These are phyloP conservation scores for Caprella mutica DNA, from an alignment of 2,888 invertebrate species.

Conservation along the genomic window DNA sequence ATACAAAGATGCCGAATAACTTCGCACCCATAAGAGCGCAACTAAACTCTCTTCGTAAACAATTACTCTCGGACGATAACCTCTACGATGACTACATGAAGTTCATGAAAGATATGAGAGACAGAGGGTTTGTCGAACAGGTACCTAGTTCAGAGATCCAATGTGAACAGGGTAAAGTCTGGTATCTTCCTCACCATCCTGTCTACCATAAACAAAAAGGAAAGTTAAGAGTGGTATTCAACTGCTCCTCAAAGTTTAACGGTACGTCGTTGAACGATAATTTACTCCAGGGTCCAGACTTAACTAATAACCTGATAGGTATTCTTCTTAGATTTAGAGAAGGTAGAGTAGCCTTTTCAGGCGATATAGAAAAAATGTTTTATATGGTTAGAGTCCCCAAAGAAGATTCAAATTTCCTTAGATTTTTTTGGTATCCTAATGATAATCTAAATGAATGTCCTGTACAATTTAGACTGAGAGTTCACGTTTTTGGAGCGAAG, in stretches of 20 bases:
- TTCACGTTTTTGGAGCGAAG: slow-evolving; percentile 4
- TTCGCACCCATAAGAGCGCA: too few species aligned
- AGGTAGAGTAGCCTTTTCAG: not conserved
- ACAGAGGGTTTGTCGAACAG: not conserved
- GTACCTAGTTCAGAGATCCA: not conserved
- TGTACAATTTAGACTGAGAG: not conserved
- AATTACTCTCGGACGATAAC: not conserved
- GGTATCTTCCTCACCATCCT: slow-evolving; percentile 4
- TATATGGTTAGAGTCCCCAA: slow-evolving; percentile 8
- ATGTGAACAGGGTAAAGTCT: not conserved
- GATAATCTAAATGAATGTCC: not conserved
- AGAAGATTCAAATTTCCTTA: not conserved
- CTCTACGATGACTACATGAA: not conserved
- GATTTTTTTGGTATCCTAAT: slow-evolving; percentile 7
- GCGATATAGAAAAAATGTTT: slow-evolving; percentile 10
- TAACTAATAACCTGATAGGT: not conserved
- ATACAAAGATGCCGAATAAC: too few species aligned
- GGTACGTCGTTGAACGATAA: not conserved
- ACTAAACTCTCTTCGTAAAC: not conserved
- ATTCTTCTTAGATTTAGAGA: slow-evolving; percentile 9
- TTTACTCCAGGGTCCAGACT: not conserved
- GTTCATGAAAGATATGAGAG: not conserved
- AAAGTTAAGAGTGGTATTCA: slow-evolving; percentile 11
- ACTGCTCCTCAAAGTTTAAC: slow-evolving; percentile 3
- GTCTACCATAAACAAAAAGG: slow-evolving; percentile 8